Conservation (phyloP, 2,888 invertebrate genomes). For the Acronicta alni region DNA sequence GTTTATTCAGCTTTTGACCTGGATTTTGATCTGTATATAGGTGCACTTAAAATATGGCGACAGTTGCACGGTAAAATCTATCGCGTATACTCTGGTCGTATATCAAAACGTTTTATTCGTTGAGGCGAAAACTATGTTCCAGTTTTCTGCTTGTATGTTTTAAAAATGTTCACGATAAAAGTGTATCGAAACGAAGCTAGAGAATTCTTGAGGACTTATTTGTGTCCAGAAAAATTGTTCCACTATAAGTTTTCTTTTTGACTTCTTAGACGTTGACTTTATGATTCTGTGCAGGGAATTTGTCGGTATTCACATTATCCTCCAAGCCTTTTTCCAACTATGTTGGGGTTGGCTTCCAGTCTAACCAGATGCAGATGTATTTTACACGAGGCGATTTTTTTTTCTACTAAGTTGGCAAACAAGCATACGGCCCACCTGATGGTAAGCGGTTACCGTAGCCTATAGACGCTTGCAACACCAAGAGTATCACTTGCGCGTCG, state of each 20-base stretch:
- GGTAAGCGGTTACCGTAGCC: no score
- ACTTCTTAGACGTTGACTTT: no score
- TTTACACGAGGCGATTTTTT: no score
- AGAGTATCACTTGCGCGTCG: no score
- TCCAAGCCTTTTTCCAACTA: no score
- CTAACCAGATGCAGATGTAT: no score
- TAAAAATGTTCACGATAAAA: slow-evolving; percentile 8
- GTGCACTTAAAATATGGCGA: slow-evolving; percentile 37
- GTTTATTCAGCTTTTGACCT: slow-evolving; percentile 38
- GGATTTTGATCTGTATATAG: slow-evolving; percentile 21
- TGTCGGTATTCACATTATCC: no score
- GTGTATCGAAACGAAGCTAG: not conserved
- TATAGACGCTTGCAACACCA: no score
- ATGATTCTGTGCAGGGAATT: no score
- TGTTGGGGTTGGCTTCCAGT: no score
- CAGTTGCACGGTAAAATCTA: slow-evolving; percentile 31
- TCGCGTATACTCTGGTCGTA: slow-evolving; percentile 8
- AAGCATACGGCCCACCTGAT: no score
- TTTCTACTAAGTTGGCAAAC: no score
- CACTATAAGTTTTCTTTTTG: not conserved
- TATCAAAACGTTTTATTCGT: slow-evolving; percentile 35
- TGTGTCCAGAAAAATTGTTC: not conserved
- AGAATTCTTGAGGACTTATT: not conserved
- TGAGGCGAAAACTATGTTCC: slow-evolving; percentile 13
- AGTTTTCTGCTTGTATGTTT: slow-evolving; percentile 3